Evolutionary conservation across 2,797 vertebrate genomes (phyloP).

Genomic region (Enteromius mattozi): DNA sequence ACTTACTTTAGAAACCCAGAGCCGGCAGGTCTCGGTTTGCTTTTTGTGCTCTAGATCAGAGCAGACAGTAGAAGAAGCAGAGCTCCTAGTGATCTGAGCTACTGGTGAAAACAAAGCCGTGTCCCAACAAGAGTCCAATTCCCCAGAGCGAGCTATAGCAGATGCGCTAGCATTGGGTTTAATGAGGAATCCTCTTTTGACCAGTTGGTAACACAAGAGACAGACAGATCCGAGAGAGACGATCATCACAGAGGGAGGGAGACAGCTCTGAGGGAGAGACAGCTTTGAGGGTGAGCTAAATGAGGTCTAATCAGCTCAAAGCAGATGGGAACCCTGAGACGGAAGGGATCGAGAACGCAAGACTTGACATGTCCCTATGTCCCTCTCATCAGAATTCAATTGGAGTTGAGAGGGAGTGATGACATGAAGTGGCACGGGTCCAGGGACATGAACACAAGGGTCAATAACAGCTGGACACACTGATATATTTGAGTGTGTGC

Average conservation of each 20-base stretch:
- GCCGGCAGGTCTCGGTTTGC: conserved; percentile 24
- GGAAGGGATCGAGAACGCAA: conserved; percentile 18
- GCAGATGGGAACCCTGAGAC: conserved; percentile 53
- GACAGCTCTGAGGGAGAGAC: conserved; percentile 10
- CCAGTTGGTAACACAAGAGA: conserved; percentile 44
- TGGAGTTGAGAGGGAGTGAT: conserved; percentile 77
- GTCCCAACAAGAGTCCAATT: conserved; percentile 46
- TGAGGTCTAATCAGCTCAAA: conserved; percentile 62
- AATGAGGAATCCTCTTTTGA: conserved; percentile 58
- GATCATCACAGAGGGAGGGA: conserved; percentile 26
- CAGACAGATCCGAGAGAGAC: conserved; percentile 14
- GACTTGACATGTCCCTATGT: conserved; percentile 48
- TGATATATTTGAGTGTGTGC: conserved; percentile 4
- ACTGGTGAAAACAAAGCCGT: conserved; percentile 46
- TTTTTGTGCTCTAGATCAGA: conserved; percentile 41
- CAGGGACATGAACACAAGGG: conserved; percentile 13
- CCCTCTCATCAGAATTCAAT: conserved; percentile 74
- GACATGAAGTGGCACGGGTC: conserved; percentile 72
- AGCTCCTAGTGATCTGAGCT: conserved; percentile 41
- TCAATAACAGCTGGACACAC: conserved; percentile 13
- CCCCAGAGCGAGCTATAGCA: conserved; percentile 32
- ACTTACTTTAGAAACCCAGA: conserved; percentile 25
- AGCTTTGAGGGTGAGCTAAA: conserved; percentile 31
- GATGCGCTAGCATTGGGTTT: conserved; percentile 41
- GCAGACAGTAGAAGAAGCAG: conserved; percentile 34